Evolutionary conservation across 2,113 vertebrate genomes (phyloP).

Genomic region (Rhinolophus sinicus): DNA sequence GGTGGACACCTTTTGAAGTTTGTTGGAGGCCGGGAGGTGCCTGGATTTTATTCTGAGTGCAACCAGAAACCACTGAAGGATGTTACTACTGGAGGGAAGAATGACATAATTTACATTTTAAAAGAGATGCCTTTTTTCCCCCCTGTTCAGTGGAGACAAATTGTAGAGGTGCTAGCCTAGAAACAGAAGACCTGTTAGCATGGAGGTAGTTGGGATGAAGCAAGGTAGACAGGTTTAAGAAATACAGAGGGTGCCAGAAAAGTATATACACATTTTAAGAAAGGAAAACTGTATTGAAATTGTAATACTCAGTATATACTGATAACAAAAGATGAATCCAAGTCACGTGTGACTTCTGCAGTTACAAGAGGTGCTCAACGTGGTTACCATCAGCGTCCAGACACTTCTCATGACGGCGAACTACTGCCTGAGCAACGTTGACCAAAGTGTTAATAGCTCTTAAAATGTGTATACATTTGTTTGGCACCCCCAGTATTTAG

Average conservation of each 20-base stretch:
- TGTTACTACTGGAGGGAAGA: neutral
- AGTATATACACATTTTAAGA: no score
- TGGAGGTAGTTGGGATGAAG: neutral
- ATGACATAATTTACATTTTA: neutral
- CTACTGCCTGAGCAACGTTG: no score
- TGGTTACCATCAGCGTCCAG: no score
- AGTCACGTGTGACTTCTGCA: no score
- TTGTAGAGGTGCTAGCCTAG: neutral
- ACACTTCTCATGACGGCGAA: no score
- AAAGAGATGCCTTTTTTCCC: neutral
- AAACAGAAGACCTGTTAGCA: neutral
- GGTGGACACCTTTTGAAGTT: neutral
- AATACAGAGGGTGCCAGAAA: neutral
- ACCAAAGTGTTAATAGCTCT: no score
- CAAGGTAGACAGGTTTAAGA: neutral
- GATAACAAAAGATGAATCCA: no score
- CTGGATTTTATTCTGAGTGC: conserved; percentile 37
- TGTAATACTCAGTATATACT: no score
- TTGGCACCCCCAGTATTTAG: neutral
- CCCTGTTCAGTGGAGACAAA: neutral
- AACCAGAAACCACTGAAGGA: neutral
- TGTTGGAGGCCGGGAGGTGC: neutral
- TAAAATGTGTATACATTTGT: no score
- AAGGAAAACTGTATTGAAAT: no score
- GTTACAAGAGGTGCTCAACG: no score